phyloP scores from a whole-genome alignment of 2,113 vertebrate genomes.

The Pundamilia nyererei region DNA sequence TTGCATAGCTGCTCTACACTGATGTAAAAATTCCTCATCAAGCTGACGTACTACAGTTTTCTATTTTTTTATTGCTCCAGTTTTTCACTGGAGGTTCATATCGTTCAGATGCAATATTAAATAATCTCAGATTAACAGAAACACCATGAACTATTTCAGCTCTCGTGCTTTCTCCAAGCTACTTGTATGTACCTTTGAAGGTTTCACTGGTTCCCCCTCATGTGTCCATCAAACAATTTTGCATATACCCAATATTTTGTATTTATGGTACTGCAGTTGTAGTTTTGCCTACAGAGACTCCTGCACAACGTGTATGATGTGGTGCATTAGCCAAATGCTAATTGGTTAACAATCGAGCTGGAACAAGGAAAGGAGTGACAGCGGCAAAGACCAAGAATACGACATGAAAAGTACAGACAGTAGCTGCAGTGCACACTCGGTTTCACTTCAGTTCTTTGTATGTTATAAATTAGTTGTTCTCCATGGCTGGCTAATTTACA shows the following conservation, averaged over 20 bases:
- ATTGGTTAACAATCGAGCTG: background rate
- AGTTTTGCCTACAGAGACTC: background rate
- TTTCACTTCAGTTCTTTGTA: background rate
- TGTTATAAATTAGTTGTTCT: background rate
- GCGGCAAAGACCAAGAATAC: background rate
- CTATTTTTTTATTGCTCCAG: background rate
- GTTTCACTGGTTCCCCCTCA: background rate
- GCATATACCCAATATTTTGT: background rate
- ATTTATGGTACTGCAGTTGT: background rate
- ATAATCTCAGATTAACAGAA: background rate
- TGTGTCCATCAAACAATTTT: background rate
- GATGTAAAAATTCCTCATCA: background rate
- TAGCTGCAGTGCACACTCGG: background rate
- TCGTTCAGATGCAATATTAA: background rate
- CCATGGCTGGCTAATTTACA: background rate
- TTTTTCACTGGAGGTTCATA: background rate
- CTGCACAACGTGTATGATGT: background rate
- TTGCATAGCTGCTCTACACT: background rate
- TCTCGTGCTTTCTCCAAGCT: background rate
- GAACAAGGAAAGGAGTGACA: background rate
- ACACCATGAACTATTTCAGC: background rate
- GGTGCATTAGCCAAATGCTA: background rate
- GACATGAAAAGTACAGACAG: background rate
- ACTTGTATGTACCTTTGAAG: background rate
- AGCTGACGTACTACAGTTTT: background rate